Evolutionary conservation across 2,888 invertebrate genomes (phyloP).

Genomic region (Koerneria pararmatus): DNA sequence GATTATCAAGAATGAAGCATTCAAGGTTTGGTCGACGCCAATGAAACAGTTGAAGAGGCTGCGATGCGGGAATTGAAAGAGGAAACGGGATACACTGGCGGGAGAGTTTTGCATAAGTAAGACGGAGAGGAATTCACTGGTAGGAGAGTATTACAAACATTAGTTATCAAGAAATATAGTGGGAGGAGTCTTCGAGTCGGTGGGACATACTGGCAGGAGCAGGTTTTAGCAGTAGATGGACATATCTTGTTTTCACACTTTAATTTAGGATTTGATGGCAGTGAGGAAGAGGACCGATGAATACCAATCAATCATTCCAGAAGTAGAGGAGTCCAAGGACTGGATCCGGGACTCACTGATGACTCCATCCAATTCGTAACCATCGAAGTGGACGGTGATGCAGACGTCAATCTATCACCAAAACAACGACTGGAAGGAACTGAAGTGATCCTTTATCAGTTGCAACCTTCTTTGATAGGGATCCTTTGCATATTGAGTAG

Average conservation of each 20-base stretch:
- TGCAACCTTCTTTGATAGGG: neutral
- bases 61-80: constrained; percentile 64
- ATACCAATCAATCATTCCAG: constrained; percentile 22
- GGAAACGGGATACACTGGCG: constrained; percentile 64
- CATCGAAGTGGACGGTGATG: constrained; percentile 62
- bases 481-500: no score
- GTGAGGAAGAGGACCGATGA: no score
- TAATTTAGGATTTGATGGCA: no score
- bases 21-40: constrained; percentile 62
- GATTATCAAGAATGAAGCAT: no score
- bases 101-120: constrained; percentile 48
- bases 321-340: constrained; percentile 30
- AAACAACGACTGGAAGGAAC: constrained; percentile 58
- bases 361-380: constrained; percentile 62
- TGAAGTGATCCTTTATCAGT: constrained; percentile 25
- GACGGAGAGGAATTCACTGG: no score
- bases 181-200: no score
- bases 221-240: no score
- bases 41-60: constrained; percentile 61
- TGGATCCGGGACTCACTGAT: constrained; percentile 63
- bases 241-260: no score
- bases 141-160: no score
- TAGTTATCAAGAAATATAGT: no score
- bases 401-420: constrained; percentile 61
- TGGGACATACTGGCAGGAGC: no score